phyloP scores from a whole-genome alignment of 92 coral and sea anemone species.

The Parazoanthus atlanticus region DNA sequence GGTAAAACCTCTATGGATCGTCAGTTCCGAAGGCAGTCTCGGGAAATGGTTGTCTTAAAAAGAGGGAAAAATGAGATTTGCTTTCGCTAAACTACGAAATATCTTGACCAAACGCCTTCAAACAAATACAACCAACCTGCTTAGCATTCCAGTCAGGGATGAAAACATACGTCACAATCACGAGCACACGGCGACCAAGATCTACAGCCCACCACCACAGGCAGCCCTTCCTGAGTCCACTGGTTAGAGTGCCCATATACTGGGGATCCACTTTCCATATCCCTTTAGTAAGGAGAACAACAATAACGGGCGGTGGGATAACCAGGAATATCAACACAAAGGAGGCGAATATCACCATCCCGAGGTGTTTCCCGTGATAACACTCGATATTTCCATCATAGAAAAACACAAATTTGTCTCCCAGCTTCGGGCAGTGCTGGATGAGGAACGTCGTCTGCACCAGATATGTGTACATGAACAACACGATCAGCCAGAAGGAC shows the following conservation, averaged over 20 bases:
- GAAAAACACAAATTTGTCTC: constrained; percentile 76
- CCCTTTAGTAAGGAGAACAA: constrained; percentile 70
- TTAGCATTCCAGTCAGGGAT: constrained; percentile 83
- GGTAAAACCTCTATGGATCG: too few relatives aligned
- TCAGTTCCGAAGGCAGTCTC: too few relatives aligned
- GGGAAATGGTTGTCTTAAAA: too few relatives aligned
- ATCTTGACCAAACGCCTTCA: too few relatives aligned
- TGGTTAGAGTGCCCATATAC: constrained; percentile 85
- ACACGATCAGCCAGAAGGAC: constrained; percentile 88
- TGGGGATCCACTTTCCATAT: constrained; percentile 94
- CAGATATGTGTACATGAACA: constrained; percentile 85
- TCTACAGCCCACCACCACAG: constrained; percentile 99
- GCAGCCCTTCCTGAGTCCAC: constrained; percentile 73
- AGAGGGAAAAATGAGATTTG: too few relatives aligned
- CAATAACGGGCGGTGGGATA: constrained; percentile 74
- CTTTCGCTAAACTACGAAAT: neutral
- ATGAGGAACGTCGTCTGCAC: constrained; percentile 78
- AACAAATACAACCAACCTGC: constrained; percentile 61
- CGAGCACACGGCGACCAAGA: constrained; percentile 78
- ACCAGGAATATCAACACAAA: constrained; percentile 58
- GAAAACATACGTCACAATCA: constrained; percentile 76
- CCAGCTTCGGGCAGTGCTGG: constrained; percentile 79
- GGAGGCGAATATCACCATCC: constrained; percentile 67
- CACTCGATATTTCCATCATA: constrained; percentile 84
- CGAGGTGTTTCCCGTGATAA: constrained; percentile 72